Base-by-base conservation (phyloP, 2,113 vertebrate genomes). In the Equus quagga region DNA sequence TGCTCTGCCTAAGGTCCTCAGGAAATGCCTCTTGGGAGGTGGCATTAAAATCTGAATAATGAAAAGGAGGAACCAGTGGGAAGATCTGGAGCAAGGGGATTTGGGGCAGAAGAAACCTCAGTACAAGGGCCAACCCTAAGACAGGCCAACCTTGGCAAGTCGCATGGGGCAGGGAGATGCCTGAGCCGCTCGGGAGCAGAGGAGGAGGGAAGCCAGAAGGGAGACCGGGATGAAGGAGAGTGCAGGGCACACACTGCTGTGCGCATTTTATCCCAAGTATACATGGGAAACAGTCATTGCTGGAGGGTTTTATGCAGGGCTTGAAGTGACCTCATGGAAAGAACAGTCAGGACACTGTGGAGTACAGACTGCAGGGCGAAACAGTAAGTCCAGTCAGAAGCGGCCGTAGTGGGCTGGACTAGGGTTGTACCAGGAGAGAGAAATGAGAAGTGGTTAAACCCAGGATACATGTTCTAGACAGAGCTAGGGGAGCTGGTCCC, bases 361-460 rank as follows among this genome's bases (percentile, higher is more conserved):
- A 24, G 8, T 21, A 1, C 0, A 1, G 64, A 17, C 13, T 13
- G 12, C 14, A 21, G 10, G 13, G 72, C 1, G 4, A 85, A 83
- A 44, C 49, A 12, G 26, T 19, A 28, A 76, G 19, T 36, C 36
- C 36, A 19, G 33, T 17, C 24, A 15, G 10, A 76, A 67, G 56
- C 3, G 11, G 58, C 81, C 21, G 24, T 4, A 23, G 78, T 4
- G 13, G 51, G 51, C n/a, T 31, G 17, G 60, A 2, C 4, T 0
- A 21, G 65, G 9, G 46, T 14, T 9, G 19, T 0, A 82, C 41
- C 8, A 75, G 60, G 26, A 78, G 56, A 49, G 33, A 28, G 10
- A 51, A 58, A 56, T 2, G 24, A 60, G 21, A 79, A 85, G 10
- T 31, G 23, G n/a, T 84, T 19, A 49, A 44, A 70, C 65, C 26